These are phyloP conservation scores for Smittia sp. DNA, from an alignment of 2,888 invertebrate genomes.

Conservation along the genomic window DNA sequence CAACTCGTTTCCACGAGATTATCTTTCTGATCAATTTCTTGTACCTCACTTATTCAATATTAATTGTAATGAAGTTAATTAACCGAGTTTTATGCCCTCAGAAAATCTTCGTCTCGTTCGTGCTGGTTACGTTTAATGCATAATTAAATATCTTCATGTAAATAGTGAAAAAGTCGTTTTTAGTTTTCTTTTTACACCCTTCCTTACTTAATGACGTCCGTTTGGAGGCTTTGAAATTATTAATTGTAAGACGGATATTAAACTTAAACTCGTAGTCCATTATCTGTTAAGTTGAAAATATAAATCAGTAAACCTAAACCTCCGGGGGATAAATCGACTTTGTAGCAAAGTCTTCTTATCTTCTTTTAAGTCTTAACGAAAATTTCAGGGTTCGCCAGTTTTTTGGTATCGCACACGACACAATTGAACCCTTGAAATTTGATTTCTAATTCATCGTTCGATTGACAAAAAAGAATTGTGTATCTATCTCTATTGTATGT, in stretches of 20 bases:
- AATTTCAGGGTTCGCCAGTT: neutral
- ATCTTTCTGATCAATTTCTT: slow-evolving; percentile 4
- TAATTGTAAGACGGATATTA: neutral
- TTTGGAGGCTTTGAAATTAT: neutral
- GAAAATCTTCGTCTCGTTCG: neutral
- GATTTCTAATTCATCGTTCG: no score
- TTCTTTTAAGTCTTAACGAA: neutral
- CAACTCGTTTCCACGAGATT: neutral
- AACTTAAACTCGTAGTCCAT: neutral
- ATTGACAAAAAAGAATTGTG: neutral
- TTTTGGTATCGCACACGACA: no score
- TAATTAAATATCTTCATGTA: slow-evolving; percentile 3
- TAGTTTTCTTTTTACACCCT: neutral
- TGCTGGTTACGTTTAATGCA: neutral
- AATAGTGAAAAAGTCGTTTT: slow-evolving; percentile 7
- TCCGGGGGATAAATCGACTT: neutral
- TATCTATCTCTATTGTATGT: neutral
- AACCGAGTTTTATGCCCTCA: neutral
- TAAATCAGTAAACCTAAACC: slow-evolving; percentile 4
- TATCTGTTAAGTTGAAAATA: neutral
- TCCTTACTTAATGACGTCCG: neutral
- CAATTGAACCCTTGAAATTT: no score
- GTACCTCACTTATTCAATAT: neutral
- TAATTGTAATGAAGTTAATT: slow-evolving; percentile 9
- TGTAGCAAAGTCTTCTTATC: neutral